These are phyloP conservation scores for Tenualosa thibaudeaui DNA, from an alignment of 2,797 vertebrate genomes.

Conservation along the genomic window DNA sequence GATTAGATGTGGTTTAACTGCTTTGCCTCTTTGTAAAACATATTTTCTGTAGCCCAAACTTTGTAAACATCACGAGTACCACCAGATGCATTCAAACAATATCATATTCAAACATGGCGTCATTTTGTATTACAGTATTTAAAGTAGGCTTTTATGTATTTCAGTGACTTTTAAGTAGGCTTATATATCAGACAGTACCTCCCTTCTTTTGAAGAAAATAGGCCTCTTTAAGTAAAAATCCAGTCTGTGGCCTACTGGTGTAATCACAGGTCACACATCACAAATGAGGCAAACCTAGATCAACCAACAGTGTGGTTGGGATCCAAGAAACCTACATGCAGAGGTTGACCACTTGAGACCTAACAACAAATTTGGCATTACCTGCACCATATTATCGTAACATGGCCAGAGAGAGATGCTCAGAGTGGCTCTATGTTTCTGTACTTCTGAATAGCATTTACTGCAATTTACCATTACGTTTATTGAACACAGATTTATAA, in stretches of 20 bases:
- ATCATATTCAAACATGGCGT: neutral
- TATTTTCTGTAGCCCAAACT: neutral
- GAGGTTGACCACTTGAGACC: neutral
- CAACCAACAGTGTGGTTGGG: neutral
- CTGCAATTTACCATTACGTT: neutral
- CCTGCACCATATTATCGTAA: neutral
- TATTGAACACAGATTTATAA: neutral
- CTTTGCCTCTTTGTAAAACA: neutral
- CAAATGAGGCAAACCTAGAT: neutral
- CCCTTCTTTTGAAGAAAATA: neutral
- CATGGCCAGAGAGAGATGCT: too few relatives aligned
- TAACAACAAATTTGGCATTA: neutral
- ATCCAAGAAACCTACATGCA: neutral
- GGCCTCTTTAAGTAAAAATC: neutral
- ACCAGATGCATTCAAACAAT: neutral
- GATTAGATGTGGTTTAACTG: neutral
- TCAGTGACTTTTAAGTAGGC: too few relatives aligned
- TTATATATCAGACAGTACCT: too few relatives aligned
- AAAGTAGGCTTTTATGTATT: too few relatives aligned
- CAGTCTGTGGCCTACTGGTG: neutral
- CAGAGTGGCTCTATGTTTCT: neutral
- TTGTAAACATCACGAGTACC: neutral
- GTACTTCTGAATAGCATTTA: neutral
- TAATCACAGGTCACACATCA: neutral
- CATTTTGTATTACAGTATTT: too few relatives aligned